These are phyloP conservation scores for Agonopterix heracliana DNA, from an alignment of 2,888 invertebrate species.

Conservation along the genomic window DNA sequence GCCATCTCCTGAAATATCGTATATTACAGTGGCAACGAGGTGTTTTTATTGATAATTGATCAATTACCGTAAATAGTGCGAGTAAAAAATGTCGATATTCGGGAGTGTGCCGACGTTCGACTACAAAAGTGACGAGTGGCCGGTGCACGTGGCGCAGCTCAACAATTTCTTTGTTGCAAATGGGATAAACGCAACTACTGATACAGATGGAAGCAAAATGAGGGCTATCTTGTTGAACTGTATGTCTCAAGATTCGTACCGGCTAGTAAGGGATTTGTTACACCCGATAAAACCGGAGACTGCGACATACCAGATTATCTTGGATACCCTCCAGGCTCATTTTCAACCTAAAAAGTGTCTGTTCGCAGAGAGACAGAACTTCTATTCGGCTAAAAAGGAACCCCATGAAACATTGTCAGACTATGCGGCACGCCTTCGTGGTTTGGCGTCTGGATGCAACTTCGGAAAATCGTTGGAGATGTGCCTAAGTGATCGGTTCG, in stretches of 20 bases:
- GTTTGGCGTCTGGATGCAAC: neutral
- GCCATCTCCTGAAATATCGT: too few species aligned
- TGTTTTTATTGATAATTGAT: neutral
- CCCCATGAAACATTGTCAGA: neutral
- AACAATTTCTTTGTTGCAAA: constrained; percentile 4
- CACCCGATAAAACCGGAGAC: neutral
- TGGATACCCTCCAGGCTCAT: neutral
- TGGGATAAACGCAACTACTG: neutral
- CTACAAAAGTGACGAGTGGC: constrained; percentile 2
- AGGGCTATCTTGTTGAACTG: constrained; percentile 3
- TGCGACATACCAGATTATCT: neutral
- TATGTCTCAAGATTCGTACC: constrained; percentile 4
- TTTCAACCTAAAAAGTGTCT: constrained; percentile 2
- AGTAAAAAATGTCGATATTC: neutral
- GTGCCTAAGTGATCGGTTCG: neutral
- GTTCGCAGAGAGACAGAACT: neutral
- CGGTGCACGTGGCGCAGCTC: constrained; percentile 1
- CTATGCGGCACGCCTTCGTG: neutral
- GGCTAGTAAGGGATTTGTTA: constrained; percentile 1
- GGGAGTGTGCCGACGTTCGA: constrained; percentile 3
- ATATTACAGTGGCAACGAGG: too few species aligned
- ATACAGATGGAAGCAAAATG: neutral
- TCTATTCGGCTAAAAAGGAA: neutral
- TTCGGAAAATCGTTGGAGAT: neutral
- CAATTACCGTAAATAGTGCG: neutral